Evolutionary conservation across 2,888 invertebrate genomes (phyloP), one percentile per base, ranked within the genome.

Genomic region (Orthosia gothica): DNA sequence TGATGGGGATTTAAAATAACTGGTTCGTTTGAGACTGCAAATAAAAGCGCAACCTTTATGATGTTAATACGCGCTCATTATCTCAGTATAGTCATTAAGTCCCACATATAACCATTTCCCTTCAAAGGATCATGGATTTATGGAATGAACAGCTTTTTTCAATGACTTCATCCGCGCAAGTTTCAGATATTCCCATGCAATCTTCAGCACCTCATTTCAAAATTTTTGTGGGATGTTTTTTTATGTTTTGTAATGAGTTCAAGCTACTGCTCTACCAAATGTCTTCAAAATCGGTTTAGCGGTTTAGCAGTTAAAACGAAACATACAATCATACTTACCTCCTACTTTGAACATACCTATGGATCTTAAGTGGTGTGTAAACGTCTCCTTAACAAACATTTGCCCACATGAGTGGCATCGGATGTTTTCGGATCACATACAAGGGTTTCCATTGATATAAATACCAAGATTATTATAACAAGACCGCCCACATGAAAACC

Each of bases 341-440:
- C 47, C 18, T 47, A 11, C 40, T 9, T 40, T 40, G 40, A 40
- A 40, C 5, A 16, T 57, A 50, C 18, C 16, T 50, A 47, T 47
- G 26, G 26, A 59, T 76, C 78, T 74, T 73, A 68, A 83, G 77
- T 59, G 74, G 59, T 78, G 67, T 73, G 77, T 82, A 77, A 84
- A 81, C 88, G 79, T 88, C 85, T 80, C 88, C 91, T 92, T 90
- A 91, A 91, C 90, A 91, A 92, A 92, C 88, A 91, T 94, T 93
- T 91, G 90, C 89, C 87, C 89, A 89, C 87, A 89, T 90, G 89
- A 93, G 93, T 93, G 92, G 89, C 91, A 90, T 94, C 91, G 92
- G 92, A 94, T 93, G 93, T 93, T 93, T 93, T 92, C 89, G 90
- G 92, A 93, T 94, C 94, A 92, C 91, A 91, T 90, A 94, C 93